phyloP scores from a whole-genome alignment of 2,888 invertebrate species.

The Rhodophaea formosa region DNA sequence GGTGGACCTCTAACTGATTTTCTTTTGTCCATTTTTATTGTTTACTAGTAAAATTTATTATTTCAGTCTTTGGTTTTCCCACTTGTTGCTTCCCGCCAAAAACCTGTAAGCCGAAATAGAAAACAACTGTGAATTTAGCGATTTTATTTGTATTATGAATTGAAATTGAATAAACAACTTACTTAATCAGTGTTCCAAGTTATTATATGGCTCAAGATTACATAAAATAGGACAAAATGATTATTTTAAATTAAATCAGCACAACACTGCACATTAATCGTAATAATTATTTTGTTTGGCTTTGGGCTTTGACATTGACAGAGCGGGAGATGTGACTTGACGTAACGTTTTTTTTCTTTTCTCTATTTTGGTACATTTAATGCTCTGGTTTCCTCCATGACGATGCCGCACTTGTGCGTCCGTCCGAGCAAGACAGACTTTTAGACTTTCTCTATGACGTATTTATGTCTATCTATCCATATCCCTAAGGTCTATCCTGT shows the following conservation, averaged over 20 bases:
- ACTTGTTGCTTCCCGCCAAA: constrained; percentile 28
- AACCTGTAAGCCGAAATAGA: constrained; percentile 1
- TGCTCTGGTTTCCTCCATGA: too few species aligned
- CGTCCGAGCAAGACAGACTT: too few species aligned
- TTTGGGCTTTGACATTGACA: too few species aligned
- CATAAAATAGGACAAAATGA: neutral
- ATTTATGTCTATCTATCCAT: too few species aligned
- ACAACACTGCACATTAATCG: too few species aligned
- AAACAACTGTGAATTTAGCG: neutral
- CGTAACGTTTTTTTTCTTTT: too few species aligned
- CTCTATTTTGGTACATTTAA: too few species aligned
- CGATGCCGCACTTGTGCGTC: too few species aligned
- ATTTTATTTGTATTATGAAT: neutral
- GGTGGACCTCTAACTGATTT: constrained; percentile 63
- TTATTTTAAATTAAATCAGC: neutral
- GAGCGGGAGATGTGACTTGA: too few species aligned
- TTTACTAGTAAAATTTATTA: constrained; percentile 12
- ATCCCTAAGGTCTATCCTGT: too few species aligned
- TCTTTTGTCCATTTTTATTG: constrained; percentile 52
- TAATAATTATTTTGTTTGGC: too few species aligned
- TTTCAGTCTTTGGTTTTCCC: constrained; percentile 9
- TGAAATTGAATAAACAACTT: neutral
- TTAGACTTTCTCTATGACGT: too few species aligned
- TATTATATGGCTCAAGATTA: neutral
- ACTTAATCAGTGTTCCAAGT: neutral